phyloP scores from a whole-genome alignment of 92 coral and sea anemone species.

The Siderastrea siderea region DNA sequence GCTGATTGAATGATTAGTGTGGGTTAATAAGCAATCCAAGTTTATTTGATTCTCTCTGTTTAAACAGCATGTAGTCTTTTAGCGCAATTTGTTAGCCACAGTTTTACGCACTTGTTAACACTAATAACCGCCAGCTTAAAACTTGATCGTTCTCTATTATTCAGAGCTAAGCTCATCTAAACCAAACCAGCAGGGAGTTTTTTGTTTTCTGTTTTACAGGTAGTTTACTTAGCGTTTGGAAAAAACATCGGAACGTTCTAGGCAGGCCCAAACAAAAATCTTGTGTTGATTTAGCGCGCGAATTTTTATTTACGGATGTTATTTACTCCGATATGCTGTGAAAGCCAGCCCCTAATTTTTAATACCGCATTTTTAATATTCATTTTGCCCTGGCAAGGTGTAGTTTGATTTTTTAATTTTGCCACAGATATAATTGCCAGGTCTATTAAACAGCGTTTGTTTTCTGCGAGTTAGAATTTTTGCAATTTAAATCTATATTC shows the following conservation, averaged over 20 bases:
- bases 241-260: conserved; percentile 15
- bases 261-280: conserved; percentile 54
- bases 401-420: conserved; percentile 74
- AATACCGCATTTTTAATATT: conserved; percentile 44
- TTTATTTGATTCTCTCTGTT: conserved; percentile 65
- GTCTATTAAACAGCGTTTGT: conserved; percentile 86
- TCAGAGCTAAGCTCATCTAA: conserved; percentile 34
- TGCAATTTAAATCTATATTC: conserved; percentile 73
- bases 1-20: conserved; percentile 36
- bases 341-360: conserved; percentile 31
- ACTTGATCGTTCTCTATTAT: conserved; percentile 46
- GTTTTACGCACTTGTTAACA: conserved; percentile 46
- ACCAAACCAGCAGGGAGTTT: conserved; percentile 50
- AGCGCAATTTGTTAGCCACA: conserved; percentile 61
- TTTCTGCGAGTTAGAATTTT: conserved; percentile 64
- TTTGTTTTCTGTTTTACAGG: conserved; percentile 38
- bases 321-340: conserved; percentile 17
- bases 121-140: conserved; percentile 38
- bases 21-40: conserved; percentile 16
- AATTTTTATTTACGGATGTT: conserved; percentile 1
- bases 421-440: conserved; percentile 74
- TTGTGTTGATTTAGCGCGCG: conserved; percentile 27
- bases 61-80: conserved; percentile 55
- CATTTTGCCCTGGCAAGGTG: conserved; percentile 30
- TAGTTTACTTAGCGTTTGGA: conserved; percentile 50